phyloP scores from a whole-genome alignment of 1,140 invertebrate species.

The Lethrus apterus region DNA sequence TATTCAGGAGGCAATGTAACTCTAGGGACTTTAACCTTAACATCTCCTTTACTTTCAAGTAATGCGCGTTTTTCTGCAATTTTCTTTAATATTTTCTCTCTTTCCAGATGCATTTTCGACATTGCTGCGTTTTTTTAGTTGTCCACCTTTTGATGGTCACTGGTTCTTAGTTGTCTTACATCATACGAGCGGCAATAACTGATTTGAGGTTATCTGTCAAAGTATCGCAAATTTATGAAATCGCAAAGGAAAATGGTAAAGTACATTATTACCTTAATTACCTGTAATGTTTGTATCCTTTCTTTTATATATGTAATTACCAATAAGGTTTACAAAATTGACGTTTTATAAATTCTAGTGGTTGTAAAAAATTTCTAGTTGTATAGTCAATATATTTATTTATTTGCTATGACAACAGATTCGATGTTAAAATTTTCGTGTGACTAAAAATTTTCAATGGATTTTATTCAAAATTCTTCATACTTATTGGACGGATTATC shows the following conservation, averaged over 20 bases:
- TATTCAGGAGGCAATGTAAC: constrained; percentile 46
- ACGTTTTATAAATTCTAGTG: too few species aligned
- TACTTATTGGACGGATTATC: too few species aligned
- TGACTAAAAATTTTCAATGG: background rate
- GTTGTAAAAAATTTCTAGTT: too few species aligned
- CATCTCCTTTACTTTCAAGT: constrained; percentile 33
- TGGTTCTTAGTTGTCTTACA: background rate
- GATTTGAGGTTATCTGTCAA: background rate
- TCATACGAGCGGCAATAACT: background rate
- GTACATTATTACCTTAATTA: background rate
- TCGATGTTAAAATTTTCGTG: background rate
- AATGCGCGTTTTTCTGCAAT: constrained; percentile 33
- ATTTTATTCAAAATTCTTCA: background rate
- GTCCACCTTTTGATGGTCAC: constrained; percentile 7
- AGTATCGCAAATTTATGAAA: background rate
- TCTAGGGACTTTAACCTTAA: constrained; percentile 43
- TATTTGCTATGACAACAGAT: background rate
- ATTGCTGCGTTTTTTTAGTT: background rate
- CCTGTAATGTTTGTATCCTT: background rate
- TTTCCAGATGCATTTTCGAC: constrained; percentile 23
- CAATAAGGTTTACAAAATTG: too few species aligned
- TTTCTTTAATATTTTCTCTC: constrained; percentile 32
- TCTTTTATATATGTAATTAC: background rate
- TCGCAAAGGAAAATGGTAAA: background rate
- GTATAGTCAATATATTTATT: background rate